phyloP scores from a whole-genome alignment of 2,888 invertebrate genomes.

The Eueremaeus valkanovi region DNA sequence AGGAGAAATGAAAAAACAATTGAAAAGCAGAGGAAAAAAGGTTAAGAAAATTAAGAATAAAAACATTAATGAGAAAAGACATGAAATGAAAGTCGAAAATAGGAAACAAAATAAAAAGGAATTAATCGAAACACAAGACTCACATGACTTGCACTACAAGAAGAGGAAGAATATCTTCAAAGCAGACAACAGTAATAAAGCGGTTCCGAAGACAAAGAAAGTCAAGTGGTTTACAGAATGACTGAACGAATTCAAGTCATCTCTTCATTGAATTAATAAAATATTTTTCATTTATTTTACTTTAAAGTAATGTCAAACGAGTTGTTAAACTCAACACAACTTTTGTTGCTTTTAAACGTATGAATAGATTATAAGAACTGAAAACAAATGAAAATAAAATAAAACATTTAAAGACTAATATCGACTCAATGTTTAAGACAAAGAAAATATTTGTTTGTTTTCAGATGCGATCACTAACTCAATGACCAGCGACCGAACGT shows the following conservation, averaged over 20 bases:
- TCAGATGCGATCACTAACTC: neutral
- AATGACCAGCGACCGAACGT: constrained; percentile 35
- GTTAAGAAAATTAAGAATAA: constrained; percentile 13
- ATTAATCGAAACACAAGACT: constrained; percentile 13
- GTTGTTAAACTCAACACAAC: too few species aligned
- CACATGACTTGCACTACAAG: constrained; percentile 31
- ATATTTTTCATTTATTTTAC: too few species aligned
- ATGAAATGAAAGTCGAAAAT: constrained; percentile 26
- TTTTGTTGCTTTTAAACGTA: too few species aligned
- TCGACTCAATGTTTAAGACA: neutral
- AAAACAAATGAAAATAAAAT: too few species aligned
- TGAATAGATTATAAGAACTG: too few species aligned
- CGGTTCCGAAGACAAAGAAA: neutral
- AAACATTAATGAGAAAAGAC: constrained; percentile 3
- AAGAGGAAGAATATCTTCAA: constrained; percentile 27
- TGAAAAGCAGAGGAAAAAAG: constrained; percentile 38
- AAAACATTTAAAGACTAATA: too few species aligned
- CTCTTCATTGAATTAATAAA: too few species aligned
- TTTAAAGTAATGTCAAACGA: too few species aligned
- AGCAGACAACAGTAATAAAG: neutral
- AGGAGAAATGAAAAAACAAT: constrained; percentile 35
- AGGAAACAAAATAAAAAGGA: neutral
- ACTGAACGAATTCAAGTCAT: neutral
- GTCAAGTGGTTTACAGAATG: constrained; percentile 21
- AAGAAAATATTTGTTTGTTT: constrained; percentile 18